Evolutionary conservation across 2,888 invertebrate genomes (phyloP).

Genomic region (Parelbella ahira): DNA sequence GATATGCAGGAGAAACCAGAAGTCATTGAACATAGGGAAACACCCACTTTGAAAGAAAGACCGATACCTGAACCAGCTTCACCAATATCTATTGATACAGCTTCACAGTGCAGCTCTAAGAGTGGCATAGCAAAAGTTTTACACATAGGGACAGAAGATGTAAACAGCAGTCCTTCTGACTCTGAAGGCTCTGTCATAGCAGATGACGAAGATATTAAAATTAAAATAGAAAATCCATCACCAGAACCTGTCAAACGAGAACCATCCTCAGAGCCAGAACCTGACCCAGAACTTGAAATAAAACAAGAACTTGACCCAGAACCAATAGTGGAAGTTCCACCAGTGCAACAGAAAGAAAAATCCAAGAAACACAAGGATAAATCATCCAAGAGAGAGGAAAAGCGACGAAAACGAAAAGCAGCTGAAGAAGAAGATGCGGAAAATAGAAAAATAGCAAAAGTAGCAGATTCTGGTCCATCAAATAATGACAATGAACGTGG

Average conservation of each 20-base stretch:
- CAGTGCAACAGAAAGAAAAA: constrained; percentile 61
- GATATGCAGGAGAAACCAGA: constrained; percentile 75
- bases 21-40: constrained; percentile 64
- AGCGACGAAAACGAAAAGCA: constrained; percentile 83
- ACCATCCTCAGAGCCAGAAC: constrained; percentile 43
- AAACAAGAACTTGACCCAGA: constrained; percentile 46
- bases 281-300: constrained; percentile 51
- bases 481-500: constrained; percentile 59
- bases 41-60: constrained; percentile 62
- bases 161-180: constrained; percentile 68
- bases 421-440: constrained; percentile 80
- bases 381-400: constrained; percentile 81
- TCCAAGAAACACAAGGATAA: constrained; percentile 78
- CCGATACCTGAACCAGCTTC: constrained; percentile 62
- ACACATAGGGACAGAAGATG: constrained; percentile 56
- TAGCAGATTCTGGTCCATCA: constrained; percentile 50
- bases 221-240: constrained; percentile 58
- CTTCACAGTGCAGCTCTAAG: constrained; percentile 74
- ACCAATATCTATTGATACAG: constrained; percentile 73
- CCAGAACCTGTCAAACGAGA: constrained; percentile 51
- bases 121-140: constrained; percentile 64
- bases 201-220: constrained; percentile 66
- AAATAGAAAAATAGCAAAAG: constrained; percentile 64
- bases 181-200: constrained; percentile 66
- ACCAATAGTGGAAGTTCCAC: constrained; percentile 51